Percentiles rank a stretch among this genome's conserved stretches.
These are phyloP conservation scores for Pachycephus smyrnensis DNA, from an alignment of 2,888 invertebrate genomes.

Conservation along the genomic window DNA sequence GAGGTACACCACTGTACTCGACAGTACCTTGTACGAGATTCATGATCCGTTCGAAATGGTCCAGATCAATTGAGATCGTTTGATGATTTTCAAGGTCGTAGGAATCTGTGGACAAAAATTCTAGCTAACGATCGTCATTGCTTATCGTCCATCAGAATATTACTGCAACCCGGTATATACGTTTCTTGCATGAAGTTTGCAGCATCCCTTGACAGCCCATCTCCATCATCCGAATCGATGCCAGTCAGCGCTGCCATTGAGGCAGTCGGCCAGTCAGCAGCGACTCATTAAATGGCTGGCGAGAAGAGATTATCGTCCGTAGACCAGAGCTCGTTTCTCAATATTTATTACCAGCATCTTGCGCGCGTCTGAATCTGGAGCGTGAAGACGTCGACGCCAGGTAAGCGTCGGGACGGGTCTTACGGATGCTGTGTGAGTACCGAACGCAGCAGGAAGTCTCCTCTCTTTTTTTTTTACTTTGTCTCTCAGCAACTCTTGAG, in stretches of 20 bases:
- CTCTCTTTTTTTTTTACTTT: not conserved
- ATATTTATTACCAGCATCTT: not conserved
- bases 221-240: not conserved
- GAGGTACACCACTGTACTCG: not conserved
- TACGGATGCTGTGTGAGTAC: no score
- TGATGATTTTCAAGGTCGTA: not conserved
- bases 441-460: not conserved
- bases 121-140: not conserved
- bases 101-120: not conserved
- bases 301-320: slow-evolving; percentile 12
- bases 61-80: not conserved
- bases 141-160: not conserved
- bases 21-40: not conserved
- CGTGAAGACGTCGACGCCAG: not conserved
- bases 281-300: slow-evolving; percentile 13
- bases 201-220: not conserved
- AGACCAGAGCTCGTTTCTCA: not conserved
- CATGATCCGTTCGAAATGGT: not conserved
- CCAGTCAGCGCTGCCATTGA: not conserved
- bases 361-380: not conserved
- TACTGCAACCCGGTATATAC: not conserved
- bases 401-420: not conserved
- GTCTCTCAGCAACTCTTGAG: not conserved
- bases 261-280: not conserved
- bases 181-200: not conserved